Evolutionary conservation across 2,888 invertebrate species (phyloP), one percentile per base, ranked within the genome.

Genomic region (Gymnocheta viridis): DNA sequence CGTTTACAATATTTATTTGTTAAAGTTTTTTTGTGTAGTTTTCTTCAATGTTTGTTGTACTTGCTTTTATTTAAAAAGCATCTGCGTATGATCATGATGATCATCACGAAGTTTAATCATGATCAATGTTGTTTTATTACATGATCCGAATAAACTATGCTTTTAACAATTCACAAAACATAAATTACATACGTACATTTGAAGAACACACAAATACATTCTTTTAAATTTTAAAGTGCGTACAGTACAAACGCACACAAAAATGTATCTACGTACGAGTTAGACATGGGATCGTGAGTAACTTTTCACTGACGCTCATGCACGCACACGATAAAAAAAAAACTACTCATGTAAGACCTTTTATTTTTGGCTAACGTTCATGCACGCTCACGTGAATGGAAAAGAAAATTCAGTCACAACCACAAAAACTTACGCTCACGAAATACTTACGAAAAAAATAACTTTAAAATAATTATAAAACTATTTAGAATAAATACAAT

Each of bases 101-200:
- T 74, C 51, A 62, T 38, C 38, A 56, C 35, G 4, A 35, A 49
- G 77, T 29, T 70, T 82, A 54, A 82, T 54, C 54, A 70, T 76
- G 22, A 74, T 81, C 54, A 62, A 81, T 77, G 22, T 44, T 73
- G 24, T 73, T 73, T 79, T 44, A 82, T 79, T 83, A 79, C 82
- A 79, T 74, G 79, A 83, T 67, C 54, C 35, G 54, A 70, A 47
- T 74, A 79, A n/a, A 73, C 66, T 67, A 77, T 60, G 29, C 19
- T 24, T 49, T 70, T 19, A 29, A 74, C 35, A n/a, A 69, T 60
- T 51, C 60, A 73, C 12, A 73, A 29, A 79, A 47, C 72, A 79
- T 58, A 72, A 47, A 67, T 19, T 62, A 56, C 27, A 27, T 4
- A n/a, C 9, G 44, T 58, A 38, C 24, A 74, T 51, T 35, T 17